Percentiles rank a stretch among this genome's conserved stretches.
phyloP scores from a whole-genome alignment of 1,140 invertebrate genomes.

The Drosophila jambulina region DNA sequence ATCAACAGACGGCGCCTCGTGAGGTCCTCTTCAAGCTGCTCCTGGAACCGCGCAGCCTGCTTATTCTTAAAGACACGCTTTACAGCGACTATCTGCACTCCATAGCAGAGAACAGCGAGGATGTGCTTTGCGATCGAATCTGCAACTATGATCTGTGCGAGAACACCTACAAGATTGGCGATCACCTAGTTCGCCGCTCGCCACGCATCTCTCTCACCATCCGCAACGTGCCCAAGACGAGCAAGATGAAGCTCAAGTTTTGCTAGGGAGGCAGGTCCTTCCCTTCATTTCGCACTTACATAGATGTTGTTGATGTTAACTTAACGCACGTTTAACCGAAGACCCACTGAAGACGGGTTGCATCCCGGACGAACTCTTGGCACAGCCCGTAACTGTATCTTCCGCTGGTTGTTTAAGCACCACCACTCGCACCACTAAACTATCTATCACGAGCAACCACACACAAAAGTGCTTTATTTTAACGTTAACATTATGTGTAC shows the following conservation, averaged over 20 bases:
- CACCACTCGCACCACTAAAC: slow-evolving; percentile 41
- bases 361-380: slow-evolving; percentile 9
- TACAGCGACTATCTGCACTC: slow-evolving; percentile 95
- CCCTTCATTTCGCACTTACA: slow-evolving; percentile 2
- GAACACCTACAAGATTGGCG: slow-evolving; percentile 86
- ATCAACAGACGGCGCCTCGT: slow-evolving; percentile 5
- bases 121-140: slow-evolving; percentile 89
- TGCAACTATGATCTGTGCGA: slow-evolving; percentile 89
- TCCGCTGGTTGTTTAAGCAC: slow-evolving; percentile 72
- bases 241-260: slow-evolving; percentile 90
- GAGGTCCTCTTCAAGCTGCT: slow-evolving; percentile 88
- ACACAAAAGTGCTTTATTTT: slow-evolving; percentile 54
- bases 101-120: slow-evolving; percentile 91
- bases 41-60: slow-evolving; percentile 94
- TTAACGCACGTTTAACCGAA: slow-evolving; percentile 37
- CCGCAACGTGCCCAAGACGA: slow-evolving; percentile 95
- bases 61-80: slow-evolving; percentile 93
- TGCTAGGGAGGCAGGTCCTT: slow-evolving; percentile 51
- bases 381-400: slow-evolving; percentile 39
- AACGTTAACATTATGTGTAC: slow-evolving; percentile 48
- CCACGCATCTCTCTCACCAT: slow-evolving; percentile 96
- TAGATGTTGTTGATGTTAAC: slow-evolving; percentile 41
- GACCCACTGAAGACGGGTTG: slow-evolving; percentile 60
- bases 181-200: slow-evolving; percentile 88
- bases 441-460: slow-evolving; percentile 25